Conservation (phyloP, 2,888 invertebrate species). For the Papilio demoleus region DNA sequence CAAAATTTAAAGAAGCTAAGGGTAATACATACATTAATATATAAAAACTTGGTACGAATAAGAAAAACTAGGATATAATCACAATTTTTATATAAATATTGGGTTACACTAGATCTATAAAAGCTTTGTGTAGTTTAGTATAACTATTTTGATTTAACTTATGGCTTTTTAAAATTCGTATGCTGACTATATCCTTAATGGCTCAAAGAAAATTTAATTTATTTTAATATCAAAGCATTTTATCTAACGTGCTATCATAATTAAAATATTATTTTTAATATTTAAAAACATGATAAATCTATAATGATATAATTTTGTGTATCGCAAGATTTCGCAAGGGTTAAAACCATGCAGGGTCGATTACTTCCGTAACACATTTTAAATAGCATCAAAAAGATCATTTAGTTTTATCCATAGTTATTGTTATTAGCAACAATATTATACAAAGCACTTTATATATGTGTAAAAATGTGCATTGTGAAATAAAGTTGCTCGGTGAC, state of each 20-base stretch:
- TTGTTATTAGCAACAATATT: neutral
- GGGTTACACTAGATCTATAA: conserved; percentile 23
- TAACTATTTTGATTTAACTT: neutral
- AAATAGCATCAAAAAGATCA: neutral
- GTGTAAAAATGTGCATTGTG: neutral
- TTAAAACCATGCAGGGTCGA: conserved; percentile 46
- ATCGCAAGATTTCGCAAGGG: conserved; percentile 28
- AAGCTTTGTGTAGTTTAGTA: conserved; percentile 22
- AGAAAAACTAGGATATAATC: conserved; percentile 9
- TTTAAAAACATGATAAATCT: neutral
- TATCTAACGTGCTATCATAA: conserved; percentile 1
- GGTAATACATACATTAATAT: conserved; percentile 29
- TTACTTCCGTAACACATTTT: neutral
- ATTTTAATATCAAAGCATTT: conserved; percentile 7
- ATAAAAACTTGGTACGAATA: conserved; percentile 8
- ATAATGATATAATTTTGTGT: conserved; percentile 23
- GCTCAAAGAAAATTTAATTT: neutral
- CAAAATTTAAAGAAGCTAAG: conserved; percentile 27
- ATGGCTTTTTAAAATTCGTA: neutral
- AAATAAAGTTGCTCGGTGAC: conserved; percentile 7
- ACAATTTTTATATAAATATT: conserved; percentile 16
- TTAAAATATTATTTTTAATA: neutral
- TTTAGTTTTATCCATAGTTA: neutral
- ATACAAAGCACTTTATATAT: conserved; percentile 11
- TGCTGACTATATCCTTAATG: neutral